These are phyloP conservation scores for Odocoileus hemionus DNA, from an alignment of 2,113 vertebrate genomes.

Conservation along the genomic window DNA sequence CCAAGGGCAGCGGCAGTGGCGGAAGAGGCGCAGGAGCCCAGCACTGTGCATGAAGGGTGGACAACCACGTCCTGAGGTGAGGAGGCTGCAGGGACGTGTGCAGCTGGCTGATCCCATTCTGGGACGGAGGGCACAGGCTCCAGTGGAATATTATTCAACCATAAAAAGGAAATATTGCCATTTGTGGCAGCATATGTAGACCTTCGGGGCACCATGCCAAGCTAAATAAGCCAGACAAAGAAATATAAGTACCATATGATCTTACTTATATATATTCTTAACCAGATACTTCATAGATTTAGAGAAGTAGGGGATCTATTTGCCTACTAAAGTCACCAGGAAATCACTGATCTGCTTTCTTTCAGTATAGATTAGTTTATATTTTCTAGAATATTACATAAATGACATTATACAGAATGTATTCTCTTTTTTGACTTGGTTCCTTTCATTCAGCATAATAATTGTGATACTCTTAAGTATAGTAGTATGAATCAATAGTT, in stretches of 20 bases:
- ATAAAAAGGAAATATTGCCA: not conserved
- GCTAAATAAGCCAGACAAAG: not conserved
- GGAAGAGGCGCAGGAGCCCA: rapidly evolving
- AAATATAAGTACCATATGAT: too few species aligned
- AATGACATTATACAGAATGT: not conserved
- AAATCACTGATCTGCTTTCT: not conserved
- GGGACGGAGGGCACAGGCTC: not conserved
- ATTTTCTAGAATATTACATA: not conserved
- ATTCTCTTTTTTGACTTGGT: not conserved
- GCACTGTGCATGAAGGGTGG: not conserved
- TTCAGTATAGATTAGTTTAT: not conserved
- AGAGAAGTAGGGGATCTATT: not conserved
- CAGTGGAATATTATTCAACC: not conserved
- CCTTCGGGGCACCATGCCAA: not conserved
- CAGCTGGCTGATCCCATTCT: rapidly evolving
- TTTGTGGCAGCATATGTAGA: not conserved
- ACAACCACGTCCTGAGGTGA: not conserved
- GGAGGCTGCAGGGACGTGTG: rapidly evolving
- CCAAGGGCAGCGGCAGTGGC: rapidly evolving
- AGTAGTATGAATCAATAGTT: not conserved
- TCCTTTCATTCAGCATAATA: not conserved
- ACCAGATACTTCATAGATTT: not conserved
- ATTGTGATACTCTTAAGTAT: not conserved
- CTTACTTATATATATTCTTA: not conserved
- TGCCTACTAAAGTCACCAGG: not conserved